Base-by-base conservation (phyloP, 2,888 invertebrate species). In the Diaprepes abbreviatus region DNA sequence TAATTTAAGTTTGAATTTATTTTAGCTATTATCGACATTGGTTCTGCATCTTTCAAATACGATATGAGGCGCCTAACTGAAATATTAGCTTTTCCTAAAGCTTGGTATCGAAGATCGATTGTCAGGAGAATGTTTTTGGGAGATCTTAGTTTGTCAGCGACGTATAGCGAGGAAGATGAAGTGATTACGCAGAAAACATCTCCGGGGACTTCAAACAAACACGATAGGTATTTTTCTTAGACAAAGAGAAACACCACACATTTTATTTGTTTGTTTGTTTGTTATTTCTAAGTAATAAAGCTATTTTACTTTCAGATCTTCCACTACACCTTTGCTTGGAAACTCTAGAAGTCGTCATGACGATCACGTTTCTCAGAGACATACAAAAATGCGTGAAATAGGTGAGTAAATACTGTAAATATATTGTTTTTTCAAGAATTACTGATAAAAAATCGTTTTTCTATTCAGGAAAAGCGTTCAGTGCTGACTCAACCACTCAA, bases 51-150 rank as follows among this genome's bases (percentile, higher is more conserved):
- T 19, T 98, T 99, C 85, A 97, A 98, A 82, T 99, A 98, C 85
- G 98, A 99, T 83, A 98, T 99, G 97, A 89, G 98, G 33, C 89
- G 98, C 0, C 85, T 99, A 72, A 94, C 96, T 0, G 99, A 99
- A 86, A 97, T 99, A 79, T 86, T 99, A 67, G 97, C 97, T 0
- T 98, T 99, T 83, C 98, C 98, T 0, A 97, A 97, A 85, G 98
- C 98, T 10, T 99, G 99, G 99, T 99, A 99, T 85, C 87, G 98
- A 1, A 89, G 96, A 36, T 94, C 94, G 75, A 95, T 99, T 78
- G 96, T 98, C 24, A 88, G 97, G 5, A 87, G 97, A 19, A 88
- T 98, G 80, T 97, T 97, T 85, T 88, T 97, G 57, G 97, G 99
- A 0, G 98, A 99, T 85, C 89, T 97, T 64, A 94, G 93, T 80